phyloP scores from a whole-genome alignment of 1,140 invertebrate species.

The Oncopeltus fasciatus region DNA sequence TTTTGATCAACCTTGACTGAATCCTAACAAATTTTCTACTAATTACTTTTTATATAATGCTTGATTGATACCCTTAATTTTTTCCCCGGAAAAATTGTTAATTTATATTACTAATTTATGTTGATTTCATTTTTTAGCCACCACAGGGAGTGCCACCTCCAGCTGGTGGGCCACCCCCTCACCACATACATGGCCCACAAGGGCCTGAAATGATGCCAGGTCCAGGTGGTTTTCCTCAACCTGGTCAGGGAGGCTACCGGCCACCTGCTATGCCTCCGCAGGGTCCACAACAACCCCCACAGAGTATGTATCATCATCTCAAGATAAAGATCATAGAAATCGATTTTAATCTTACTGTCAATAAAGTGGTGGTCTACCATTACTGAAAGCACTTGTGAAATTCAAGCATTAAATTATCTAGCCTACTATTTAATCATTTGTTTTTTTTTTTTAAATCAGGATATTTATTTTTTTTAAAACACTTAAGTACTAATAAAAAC shows the following conservation, averaged over 20 bases:
- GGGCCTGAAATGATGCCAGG: constrained; percentile 5
- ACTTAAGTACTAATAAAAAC: no score
- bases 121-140: constrained; percentile 13
- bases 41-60: background rate
- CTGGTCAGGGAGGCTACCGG: background rate
- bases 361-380: no score
- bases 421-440: no score
- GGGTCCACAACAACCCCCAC: constrained; percentile 12
- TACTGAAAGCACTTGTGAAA: no score
- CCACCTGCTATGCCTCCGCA: constrained; percentile 14
- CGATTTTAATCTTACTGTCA: no score
- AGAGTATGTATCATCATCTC: constrained; percentile 9
- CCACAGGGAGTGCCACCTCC: constrained; percentile 15
- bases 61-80: background rate
- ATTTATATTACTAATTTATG: no score
- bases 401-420: no score
- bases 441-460: no score
- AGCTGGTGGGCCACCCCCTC: constrained; percentile 13
- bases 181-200: constrained; percentile 15
- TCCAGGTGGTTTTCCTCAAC: background rate
- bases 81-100: no score
- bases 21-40: background rate
- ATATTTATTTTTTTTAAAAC: no score
- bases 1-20: no score
- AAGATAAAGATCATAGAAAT: no score